Percentiles rank a stretch among this genome's conserved stretches.
phyloP scores from a whole-genome alignment of 1,140 invertebrate genomes.

The Ostrea edulis region DNA sequence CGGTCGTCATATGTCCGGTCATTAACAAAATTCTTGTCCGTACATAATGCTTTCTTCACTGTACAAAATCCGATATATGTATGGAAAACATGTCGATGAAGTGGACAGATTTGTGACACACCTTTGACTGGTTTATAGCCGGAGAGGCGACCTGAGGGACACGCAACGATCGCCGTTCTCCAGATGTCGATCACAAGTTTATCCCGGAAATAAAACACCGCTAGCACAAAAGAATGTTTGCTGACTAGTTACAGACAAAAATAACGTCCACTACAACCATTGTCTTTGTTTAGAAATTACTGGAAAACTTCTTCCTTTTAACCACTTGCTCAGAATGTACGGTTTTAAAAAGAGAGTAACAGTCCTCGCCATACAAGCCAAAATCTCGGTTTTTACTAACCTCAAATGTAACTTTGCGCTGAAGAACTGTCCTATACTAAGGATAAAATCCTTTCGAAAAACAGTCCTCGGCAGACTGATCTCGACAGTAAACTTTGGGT shows the following conservation, averaged over 20 bases:
- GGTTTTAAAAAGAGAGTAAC: no score
- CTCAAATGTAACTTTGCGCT: neutral
- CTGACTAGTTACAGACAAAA: neutral
- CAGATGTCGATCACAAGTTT: neutral
- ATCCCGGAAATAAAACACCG: slow-evolving; percentile 1
- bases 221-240: neutral
- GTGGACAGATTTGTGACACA: slow-evolving; percentile 21
- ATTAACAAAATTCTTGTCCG: neutral
- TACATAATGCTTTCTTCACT: neutral
- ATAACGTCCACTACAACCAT: neutral
- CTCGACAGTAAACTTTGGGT: neutral
- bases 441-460: neutral
- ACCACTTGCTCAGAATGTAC: no score
- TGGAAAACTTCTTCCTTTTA: neutral
- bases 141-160: neutral
- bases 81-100: neutral
- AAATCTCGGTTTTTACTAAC: neutral
- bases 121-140: neutral
- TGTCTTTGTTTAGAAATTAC: neutral
- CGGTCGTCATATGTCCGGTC: neutral
- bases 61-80: neutral
- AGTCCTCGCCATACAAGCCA: neutral
- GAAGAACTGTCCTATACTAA: neutral
- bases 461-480: neutral
- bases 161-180: neutral